A percentile compares a stretch with the other conserved stretches of the same genome.
Evolutionary conservation across 1,140 invertebrate species (phyloP).

Genomic region (Papilio polytes): DNA sequence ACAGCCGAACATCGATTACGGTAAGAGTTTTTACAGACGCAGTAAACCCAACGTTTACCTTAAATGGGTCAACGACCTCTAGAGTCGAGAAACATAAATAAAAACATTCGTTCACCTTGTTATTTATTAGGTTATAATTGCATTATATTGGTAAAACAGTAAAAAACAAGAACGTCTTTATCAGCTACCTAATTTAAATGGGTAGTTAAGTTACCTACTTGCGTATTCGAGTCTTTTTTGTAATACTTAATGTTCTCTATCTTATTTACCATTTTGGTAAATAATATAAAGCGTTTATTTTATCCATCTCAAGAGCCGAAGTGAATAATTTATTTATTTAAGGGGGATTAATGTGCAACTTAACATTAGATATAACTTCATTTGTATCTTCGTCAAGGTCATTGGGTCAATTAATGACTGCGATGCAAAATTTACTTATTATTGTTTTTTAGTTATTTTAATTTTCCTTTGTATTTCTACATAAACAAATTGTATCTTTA

Average conservation of each 20-base stretch:
- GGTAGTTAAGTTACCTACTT: no score
- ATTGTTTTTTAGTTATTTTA: not conserved
- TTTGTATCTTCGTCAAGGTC: not conserved
- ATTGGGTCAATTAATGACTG: not conserved
- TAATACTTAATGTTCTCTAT: no score
- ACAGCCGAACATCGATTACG: slow-evolving; percentile 93
- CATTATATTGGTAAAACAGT: not conserved
- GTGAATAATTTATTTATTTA: no score
- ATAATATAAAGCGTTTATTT: no score
- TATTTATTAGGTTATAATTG: slow-evolving; percentile 1
- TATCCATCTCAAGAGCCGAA: no score
- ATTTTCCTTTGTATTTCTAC: not conserved
- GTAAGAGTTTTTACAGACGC: slow-evolving; percentile 80
- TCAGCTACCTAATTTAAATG: no score
- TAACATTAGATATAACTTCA: no score
- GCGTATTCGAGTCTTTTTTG: no score
- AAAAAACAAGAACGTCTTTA: no score
- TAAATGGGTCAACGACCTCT: not conserved
- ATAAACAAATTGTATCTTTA: not conserved
- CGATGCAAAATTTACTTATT: not conserved
- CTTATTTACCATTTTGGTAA: no score
- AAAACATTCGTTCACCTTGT: not conserved
- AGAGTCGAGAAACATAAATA: slow-evolving; percentile 4
- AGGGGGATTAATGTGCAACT: no score
- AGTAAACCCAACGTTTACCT: not conserved